A percentile compares a stretch with the other conserved stretches of the same genome.
phyloP scores from a whole-genome alignment of 2,888 invertebrate genomes.

The Encarsia formosa region DNA sequence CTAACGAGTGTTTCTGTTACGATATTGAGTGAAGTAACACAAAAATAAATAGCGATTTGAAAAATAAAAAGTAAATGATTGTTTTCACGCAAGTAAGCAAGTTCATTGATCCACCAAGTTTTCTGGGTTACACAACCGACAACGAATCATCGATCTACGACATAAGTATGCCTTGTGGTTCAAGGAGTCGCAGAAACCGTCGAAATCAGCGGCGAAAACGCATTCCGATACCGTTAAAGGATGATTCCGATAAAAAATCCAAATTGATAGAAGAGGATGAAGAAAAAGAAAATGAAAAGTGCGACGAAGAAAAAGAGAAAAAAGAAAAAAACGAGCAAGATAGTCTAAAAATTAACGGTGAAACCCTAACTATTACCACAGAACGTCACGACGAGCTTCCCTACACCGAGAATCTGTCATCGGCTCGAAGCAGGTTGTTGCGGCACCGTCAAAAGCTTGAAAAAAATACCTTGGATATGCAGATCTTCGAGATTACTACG shows the following conservation, averaged over 20 bases:
- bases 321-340: not conserved
- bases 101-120: too few species aligned
- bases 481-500: slow-evolving; percentile 41
- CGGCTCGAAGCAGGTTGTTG: slow-evolving; percentile 25
- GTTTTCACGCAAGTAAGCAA: too few species aligned
- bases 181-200: slow-evolving; percentile 39
- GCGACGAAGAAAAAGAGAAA: not conserved
- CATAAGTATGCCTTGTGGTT: slow-evolving; percentile 39
- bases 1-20: too few species aligned
- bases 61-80: too few species aligned
- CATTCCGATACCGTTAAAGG: too few species aligned
- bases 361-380: slow-evolving; percentile 31
- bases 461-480: slow-evolving; percentile 33
- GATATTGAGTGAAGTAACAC: too few species aligned
- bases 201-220: slow-evolving; percentile 32
- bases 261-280: too few species aligned
- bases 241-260: too few species aligned
- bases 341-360: slow-evolving; percentile 30
- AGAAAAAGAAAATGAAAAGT: too few species aligned
- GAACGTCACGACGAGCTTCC: slow-evolving; percentile 28
- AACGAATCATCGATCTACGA: slow-evolving; percentile 13
- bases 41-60: too few species aligned
- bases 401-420: slow-evolving; percentile 25
- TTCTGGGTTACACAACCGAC: slow-evolving; percentile 34
- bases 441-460: slow-evolving; percentile 34